phyloP scores from a whole-genome alignment of 2,797 vertebrate genomes.

The Glyptemys insculpta region DNA sequence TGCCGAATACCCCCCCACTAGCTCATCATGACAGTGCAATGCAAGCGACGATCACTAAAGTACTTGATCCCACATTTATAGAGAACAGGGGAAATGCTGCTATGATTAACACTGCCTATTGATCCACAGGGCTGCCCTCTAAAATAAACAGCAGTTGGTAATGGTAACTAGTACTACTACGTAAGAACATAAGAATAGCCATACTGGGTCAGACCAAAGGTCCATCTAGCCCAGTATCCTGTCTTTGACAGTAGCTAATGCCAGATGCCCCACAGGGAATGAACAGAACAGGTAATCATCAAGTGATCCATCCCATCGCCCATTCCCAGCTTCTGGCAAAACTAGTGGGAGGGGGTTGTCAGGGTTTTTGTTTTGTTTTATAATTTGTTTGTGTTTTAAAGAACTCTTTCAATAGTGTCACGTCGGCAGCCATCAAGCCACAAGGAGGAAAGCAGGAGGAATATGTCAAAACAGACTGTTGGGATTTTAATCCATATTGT shows the following conservation, averaged over 20 bases:
- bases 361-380: background rate
- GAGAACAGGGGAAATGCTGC: background rate
- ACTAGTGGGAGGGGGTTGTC: background rate
- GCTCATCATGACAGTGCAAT: background rate
- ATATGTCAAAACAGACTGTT: background rate
- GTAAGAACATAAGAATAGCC: too few relatives aligned
- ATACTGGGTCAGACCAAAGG: too few relatives aligned
- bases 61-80: background rate
- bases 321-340: too few relatives aligned
- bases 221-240: too few relatives aligned
- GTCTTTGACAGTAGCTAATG: too few relatives aligned
- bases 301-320: too few relatives aligned
- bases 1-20: background rate
- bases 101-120: background rate
- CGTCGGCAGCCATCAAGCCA: background rate
- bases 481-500: background rate
- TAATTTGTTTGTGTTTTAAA: background rate
- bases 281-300: too few relatives aligned
- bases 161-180: background rate
- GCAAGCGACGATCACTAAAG: background rate
- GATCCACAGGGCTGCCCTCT: background rate
- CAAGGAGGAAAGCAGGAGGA: background rate
- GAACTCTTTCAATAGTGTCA: background rate
- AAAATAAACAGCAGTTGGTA: background rate
- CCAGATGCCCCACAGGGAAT: too few relatives aligned